Conservation (phyloP, 2,113 vertebrate genomes). For the Oenanthe melanoleuca region DNA sequence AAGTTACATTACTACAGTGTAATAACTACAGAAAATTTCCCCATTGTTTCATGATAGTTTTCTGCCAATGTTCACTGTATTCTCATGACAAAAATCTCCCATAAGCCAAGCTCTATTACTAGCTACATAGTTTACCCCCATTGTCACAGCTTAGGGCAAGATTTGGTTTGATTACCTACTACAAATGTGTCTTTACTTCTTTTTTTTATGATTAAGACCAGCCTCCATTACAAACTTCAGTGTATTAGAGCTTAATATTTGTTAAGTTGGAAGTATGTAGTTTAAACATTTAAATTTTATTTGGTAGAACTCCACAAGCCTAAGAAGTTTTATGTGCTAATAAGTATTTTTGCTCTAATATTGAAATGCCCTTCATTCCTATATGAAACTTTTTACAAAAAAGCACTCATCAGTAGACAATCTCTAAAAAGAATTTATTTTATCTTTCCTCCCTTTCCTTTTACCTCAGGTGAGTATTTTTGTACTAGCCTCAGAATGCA, state of each 20-base stretch:
- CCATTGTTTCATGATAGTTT: background rate
- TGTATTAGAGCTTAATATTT: background rate
- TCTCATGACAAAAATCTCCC: background rate
- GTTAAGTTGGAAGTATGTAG: background rate
- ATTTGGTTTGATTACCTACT: background rate
- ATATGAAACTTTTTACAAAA: background rate
- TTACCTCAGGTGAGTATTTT: background rate
- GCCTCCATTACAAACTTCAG: background rate
- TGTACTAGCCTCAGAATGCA: background rate
- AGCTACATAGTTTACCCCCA: background rate
- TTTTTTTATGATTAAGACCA: background rate
- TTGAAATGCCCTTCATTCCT: background rate
- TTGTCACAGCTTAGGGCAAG: background rate
- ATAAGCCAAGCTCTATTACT: background rate
- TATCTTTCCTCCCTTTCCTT: background rate
- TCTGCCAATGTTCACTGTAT: background rate
- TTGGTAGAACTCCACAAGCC: background rate
- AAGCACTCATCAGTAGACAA: background rate
- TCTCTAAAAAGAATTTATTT: background rate
- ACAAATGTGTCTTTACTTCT: background rate
- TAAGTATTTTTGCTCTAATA: background rate
- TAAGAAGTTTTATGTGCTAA: background rate
- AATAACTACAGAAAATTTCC: background rate
- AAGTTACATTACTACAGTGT: background rate
- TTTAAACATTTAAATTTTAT: background rate